Conservation (phyloP, 2,888 invertebrate genomes). For the Drosophila sordidula region DNA sequence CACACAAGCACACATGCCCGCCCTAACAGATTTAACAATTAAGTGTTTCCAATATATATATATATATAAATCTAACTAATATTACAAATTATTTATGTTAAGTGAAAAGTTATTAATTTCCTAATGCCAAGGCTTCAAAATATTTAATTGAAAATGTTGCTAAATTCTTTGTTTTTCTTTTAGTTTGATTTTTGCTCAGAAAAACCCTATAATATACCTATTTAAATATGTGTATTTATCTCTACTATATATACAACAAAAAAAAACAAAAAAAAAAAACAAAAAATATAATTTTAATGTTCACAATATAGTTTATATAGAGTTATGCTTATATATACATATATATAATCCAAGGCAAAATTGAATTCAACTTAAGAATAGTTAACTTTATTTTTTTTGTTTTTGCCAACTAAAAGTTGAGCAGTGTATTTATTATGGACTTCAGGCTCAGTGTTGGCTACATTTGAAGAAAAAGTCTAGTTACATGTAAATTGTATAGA, state of each 20-base stretch:
- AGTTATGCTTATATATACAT: constrained; percentile 18
- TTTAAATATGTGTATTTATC: constrained; percentile 60
- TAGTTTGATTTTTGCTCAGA: constrained; percentile 39
- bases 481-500: constrained; percentile 22
- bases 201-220: constrained; percentile 31
- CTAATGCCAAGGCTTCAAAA: constrained; percentile 52
- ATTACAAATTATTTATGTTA: constrained; percentile 71
- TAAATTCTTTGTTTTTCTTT: constrained; percentile 22
- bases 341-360: constrained; percentile 31
- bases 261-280: constrained; percentile 7
- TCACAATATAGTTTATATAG: constrained; percentile 18
- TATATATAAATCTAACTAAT: constrained; percentile 24
- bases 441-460: constrained; percentile 23
- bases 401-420: constrained; percentile 48
- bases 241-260: background rate
- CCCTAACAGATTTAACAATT: constrained; percentile 68
- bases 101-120: constrained; percentile 66
- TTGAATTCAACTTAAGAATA: constrained; percentile 50
- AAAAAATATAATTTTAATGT: constrained; percentile 33
- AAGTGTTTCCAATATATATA: constrained; percentile 68
- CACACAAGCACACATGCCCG: constrained; percentile 47
- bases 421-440: constrained; percentile 47
- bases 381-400: constrained; percentile 9
- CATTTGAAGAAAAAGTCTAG: constrained; percentile 9
- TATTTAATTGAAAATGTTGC: constrained; percentile 58